Evolutionary conservation across 2,113 vertebrate genomes (phyloP).

Genomic region (Calcarius ornatus): DNA sequence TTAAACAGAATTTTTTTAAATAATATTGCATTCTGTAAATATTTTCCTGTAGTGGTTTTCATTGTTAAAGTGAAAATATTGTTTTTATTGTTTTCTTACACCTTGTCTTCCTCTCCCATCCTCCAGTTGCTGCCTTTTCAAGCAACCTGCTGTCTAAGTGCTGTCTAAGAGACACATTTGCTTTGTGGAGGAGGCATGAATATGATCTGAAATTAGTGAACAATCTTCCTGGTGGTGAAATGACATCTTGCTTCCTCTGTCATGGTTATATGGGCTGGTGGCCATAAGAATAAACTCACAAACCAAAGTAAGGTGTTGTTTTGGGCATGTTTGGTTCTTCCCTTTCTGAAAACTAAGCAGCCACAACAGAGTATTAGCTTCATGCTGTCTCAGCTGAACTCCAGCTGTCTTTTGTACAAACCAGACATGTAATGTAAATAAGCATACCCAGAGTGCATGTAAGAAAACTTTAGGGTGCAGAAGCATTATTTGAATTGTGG

Average conservation of each 20-base stretch:
- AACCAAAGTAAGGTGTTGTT: background rate
- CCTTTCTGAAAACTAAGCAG: background rate
- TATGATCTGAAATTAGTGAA: background rate
- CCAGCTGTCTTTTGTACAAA: background rate
- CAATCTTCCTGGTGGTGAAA: background rate
- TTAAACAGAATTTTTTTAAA: background rate
- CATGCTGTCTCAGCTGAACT: background rate
- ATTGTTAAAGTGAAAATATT: background rate
- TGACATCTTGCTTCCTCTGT: background rate
- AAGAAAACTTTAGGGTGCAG: background rate
- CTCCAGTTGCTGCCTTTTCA: background rate
- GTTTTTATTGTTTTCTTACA: background rate
- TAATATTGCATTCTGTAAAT: background rate
- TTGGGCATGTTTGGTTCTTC: background rate
- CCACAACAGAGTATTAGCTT: background rate
- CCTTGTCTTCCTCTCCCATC: background rate
- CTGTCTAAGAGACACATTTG: background rate
- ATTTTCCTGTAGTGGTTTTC: background rate
- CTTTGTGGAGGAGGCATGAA: background rate
- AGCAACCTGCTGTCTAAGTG: background rate
- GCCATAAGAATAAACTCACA: background rate
- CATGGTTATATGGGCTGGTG: background rate
- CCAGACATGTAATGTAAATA: background rate
- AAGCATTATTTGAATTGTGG: background rate
- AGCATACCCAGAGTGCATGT: no score